Conservation (phyloP, 2,113 vertebrate genomes). For the Hippocampus abdominalis region DNA sequence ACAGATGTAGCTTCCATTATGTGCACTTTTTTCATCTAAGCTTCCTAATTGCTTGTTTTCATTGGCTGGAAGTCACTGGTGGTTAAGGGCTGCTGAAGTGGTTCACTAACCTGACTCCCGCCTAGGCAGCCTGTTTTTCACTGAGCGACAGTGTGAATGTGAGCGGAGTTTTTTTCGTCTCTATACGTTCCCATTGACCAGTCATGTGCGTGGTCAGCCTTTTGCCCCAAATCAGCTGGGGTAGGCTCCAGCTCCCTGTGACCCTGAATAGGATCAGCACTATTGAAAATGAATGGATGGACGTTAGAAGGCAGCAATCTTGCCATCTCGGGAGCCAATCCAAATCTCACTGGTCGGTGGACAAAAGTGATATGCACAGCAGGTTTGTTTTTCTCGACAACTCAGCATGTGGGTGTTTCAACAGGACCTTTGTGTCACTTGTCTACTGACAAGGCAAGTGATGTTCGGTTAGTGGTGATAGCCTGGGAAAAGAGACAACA, state of each 20-base stretch:
- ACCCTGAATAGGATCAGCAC: background rate
- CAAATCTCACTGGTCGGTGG: background rate
- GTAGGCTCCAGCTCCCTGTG: no score
- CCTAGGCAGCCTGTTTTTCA: no score
- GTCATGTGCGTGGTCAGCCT: background rate
- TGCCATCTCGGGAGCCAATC: background rate
- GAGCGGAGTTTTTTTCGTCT: no score
- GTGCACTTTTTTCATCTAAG: no score
- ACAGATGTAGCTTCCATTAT: no score
- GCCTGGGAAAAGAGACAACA: slow-evolving; percentile 3
- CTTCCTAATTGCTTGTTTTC: no score
- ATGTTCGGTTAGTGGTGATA: background rate
- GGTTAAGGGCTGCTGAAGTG: no score
- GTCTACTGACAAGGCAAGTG: background rate
- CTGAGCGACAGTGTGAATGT: no score
- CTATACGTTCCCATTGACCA: background rate
- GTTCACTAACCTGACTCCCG: no score
- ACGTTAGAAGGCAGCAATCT: background rate
- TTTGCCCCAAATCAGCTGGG: no score
- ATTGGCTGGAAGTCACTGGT: no score
- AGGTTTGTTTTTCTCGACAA: background rate
- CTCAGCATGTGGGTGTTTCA: slow-evolving; percentile 5
- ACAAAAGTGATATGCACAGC: slow-evolving; percentile 1
- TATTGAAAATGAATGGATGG: background rate
- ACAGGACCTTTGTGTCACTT: background rate